These are phyloP conservation scores for Microtus richardsoni DNA, from an alignment of 2,113 vertebrate genomes.

Conservation along the genomic window DNA sequence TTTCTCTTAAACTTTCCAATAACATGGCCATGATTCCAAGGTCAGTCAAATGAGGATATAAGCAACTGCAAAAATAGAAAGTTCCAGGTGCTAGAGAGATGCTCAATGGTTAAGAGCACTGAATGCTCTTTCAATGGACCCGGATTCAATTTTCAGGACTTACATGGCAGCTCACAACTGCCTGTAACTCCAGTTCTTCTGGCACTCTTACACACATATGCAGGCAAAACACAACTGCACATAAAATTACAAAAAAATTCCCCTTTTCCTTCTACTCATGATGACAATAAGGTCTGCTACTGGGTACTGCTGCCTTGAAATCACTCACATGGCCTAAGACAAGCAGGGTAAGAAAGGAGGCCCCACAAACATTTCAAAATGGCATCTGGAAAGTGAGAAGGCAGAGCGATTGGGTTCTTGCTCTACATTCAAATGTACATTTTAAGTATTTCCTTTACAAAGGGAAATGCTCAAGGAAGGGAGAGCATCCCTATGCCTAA, in stretches of 20 bases:
- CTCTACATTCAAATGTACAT: not conserved
- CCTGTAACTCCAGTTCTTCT: no score
- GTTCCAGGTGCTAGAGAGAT: no score
- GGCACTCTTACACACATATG: no score
- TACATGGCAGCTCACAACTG: no score
- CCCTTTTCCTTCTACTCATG: not conserved
- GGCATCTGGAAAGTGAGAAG: not conserved
- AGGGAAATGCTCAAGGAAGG: not conserved
- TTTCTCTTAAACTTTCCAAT: slow-evolving; percentile 10
- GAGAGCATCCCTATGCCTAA: not conserved
- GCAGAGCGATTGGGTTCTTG: not conserved
- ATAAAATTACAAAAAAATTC: no score
- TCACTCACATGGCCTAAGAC: not conserved
- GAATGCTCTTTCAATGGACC: no score
- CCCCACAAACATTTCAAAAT: not conserved
- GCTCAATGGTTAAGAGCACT: no score
- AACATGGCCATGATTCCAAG: not conserved
- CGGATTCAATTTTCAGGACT: no score
- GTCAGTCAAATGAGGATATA: not conserved
- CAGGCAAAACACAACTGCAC: no score
- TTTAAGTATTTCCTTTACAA: not conserved
- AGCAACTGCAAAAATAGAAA: not conserved
- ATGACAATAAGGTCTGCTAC: not conserved
- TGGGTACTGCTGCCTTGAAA: not conserved
- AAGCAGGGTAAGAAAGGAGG: not conserved